Conservation (phyloP, 1,140 invertebrate species). For the Proales similis region DNA sequence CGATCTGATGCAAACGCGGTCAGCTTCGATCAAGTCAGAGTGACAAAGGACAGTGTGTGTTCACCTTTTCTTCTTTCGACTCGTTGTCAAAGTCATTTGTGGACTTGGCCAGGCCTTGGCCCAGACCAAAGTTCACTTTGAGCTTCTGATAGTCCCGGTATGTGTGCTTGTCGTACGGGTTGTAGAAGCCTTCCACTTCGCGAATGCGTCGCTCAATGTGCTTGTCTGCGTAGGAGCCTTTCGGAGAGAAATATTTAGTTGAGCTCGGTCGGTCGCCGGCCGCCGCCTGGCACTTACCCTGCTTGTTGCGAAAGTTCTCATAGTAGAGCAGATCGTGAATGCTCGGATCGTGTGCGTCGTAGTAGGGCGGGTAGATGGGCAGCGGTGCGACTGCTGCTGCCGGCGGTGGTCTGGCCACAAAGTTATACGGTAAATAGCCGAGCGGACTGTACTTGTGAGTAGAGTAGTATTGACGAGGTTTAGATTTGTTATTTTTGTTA, state of each 20-base stretch:
- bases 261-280: neutral
- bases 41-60: neutral
- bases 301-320: constrained; percentile 22
- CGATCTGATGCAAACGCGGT: too few species aligned
- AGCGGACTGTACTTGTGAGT: constrained; percentile 7
- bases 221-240: constrained; percentile 20
- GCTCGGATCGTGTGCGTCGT: constrained; percentile 24
- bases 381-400: too few species aligned
- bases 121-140: neutral
- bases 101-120: too few species aligned
- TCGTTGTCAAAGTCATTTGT: neutral
- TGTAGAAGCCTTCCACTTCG: constrained; percentile 29
- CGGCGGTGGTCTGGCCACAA: constrained; percentile 4
- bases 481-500: too few species aligned
- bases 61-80: constrained; percentile 9
- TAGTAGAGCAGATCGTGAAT: constrained; percentile 29
- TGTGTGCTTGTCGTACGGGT: constrained; percentile 23
- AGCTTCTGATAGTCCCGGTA: constrained; percentile 32
- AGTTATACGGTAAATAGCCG: constrained; percentile 1
- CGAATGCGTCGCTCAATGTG: constrained; percentile 11
- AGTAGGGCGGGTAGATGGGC: too few species aligned
- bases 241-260: neutral
- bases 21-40: too few species aligned
- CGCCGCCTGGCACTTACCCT: neutral
- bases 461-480: too few species aligned